Conservation (phyloP, 2,888 invertebrate species). For the Tetropium fuscum region DNA sequence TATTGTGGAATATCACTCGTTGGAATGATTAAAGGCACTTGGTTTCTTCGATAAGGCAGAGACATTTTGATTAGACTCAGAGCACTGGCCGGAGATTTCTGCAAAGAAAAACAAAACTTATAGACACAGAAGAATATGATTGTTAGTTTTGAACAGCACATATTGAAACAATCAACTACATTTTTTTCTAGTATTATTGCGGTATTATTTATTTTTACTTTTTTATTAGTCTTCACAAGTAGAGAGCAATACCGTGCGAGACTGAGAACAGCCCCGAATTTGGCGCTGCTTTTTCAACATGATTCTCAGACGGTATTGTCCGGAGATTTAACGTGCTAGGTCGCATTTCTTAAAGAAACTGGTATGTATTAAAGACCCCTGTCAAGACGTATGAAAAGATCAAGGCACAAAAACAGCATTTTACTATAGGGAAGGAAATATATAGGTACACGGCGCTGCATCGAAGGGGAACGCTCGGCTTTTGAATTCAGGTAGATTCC, state of each 20-base stretch:
- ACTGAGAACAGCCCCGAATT: conserved; percentile 26
- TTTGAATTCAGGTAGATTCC: conserved; percentile 52
- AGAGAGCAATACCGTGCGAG: too few species aligned
- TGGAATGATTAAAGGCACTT: conserved; percentile 63
- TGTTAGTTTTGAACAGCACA: too few species aligned
- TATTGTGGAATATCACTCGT: conserved; percentile 59
- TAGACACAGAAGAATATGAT: too few species aligned
- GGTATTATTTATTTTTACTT: too few species aligned
- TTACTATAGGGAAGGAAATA: conserved; percentile 52
- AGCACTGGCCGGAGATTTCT: conserved; percentile 54
- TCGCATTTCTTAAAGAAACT: conserved; percentile 48
- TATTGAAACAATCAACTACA: too few species aligned
- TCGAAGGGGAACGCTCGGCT: conserved; percentile 42
- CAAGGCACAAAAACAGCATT: conserved; percentile 53
- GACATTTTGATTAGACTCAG: conserved; percentile 46
- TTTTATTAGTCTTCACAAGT: too few species aligned
- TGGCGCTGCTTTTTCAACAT: conserved; percentile 49
- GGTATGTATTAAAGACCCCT: conserved; percentile 48
- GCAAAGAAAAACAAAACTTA: conserved; percentile 48
- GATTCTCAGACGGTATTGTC: conserved; percentile 57
- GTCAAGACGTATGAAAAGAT: conserved; percentile 51
- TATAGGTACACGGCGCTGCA: conserved; percentile 33
- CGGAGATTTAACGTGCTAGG: conserved; percentile 45
- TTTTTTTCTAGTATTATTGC: too few species aligned
- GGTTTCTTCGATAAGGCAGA: conserved; percentile 44